Evolutionary conservation across 2,888 invertebrate species (phyloP), one percentile per base, ranked within the genome.

Genomic region (Cephus spinipes): DNA sequence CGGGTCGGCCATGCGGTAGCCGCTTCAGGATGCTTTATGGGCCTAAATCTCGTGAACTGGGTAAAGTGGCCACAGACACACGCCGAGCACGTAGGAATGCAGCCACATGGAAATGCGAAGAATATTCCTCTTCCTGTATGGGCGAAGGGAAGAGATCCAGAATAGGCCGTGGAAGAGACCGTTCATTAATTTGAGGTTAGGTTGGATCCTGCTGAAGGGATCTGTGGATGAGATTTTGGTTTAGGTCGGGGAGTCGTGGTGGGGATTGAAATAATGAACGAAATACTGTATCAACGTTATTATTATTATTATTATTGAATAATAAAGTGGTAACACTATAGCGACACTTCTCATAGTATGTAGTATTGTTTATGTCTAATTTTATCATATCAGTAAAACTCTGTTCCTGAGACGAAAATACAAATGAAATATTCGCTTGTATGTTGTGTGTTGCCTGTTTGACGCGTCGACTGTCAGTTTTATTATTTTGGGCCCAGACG

Each of bases 291-390:
- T 87, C 84, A 87, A 86, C 84, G 82, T 87, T 84, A 83, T 78
- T 78, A 15, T 40, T 69, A 34, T 34, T 69, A 78, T 81, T 85
- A 89, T 89, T 89, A 89, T 89, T 89, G 83, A 86, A 85, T 83
- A 83, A 86, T 89, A 88, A 87, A 87, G 84, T 87, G 87, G 86
- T 89, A 89, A 89, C 87, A 88, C 88, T 88, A 87, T 83, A 83
- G 85, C 82, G 83, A 87, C 83, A 85, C 83, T 86, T 82, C 79
- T 85, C 82, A 76, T 83, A 83, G 81, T 83, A 77, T 74, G 77
- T 87, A 85, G 83, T 85, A 85, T 85, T 73, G 86, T 55, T 33
- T 77, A 77, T 68, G 12, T 79, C 81, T 83, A 81, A 79, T 79
- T 81, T 30, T 76, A 75, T 81, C 77, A 76, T 79, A 77, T 79